phyloP scores from a whole-genome alignment of 2,113 vertebrate genomes.

The Aegotheles bennettii region DNA sequence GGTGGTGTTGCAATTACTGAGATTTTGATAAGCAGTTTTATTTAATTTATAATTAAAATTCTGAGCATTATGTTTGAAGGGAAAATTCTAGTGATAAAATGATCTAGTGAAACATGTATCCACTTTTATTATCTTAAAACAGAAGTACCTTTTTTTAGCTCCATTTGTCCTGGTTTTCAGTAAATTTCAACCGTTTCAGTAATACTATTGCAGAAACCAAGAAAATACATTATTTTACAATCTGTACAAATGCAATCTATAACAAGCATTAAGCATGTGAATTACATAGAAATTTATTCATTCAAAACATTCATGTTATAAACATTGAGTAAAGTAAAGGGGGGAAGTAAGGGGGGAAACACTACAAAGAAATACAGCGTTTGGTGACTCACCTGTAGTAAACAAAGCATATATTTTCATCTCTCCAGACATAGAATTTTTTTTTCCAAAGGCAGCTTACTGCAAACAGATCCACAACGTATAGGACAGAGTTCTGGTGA shows the following conservation, averaged over 20 bases:
- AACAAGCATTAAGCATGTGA: accelerated
- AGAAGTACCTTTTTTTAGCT: neutral
- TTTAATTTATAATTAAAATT: neutral
- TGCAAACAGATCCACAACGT: neutral
- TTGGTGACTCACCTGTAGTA: neutral
- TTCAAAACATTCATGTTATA: neutral
- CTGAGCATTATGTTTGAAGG: neutral
- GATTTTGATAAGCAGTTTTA: neutral
- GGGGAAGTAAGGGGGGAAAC: neutral
- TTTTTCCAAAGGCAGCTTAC: neutral
- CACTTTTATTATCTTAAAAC: neutral
- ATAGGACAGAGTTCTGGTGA: neutral
- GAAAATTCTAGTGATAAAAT: neutral
- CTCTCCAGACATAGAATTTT: neutral
- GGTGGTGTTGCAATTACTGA: accelerated
- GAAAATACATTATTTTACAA: neutral
- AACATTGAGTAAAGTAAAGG: accelerated
- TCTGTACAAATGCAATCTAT: neutral
- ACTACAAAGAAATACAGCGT: neutral
- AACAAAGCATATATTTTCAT: neutral
- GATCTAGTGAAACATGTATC: neutral
- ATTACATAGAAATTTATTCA: neutral
- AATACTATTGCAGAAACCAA: neutral
- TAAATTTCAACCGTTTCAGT: neutral
- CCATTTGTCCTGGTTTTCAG: neutral